Base-by-base conservation (phyloP, 2,113 vertebrate species). In the Amia ocellicauda region DNA sequence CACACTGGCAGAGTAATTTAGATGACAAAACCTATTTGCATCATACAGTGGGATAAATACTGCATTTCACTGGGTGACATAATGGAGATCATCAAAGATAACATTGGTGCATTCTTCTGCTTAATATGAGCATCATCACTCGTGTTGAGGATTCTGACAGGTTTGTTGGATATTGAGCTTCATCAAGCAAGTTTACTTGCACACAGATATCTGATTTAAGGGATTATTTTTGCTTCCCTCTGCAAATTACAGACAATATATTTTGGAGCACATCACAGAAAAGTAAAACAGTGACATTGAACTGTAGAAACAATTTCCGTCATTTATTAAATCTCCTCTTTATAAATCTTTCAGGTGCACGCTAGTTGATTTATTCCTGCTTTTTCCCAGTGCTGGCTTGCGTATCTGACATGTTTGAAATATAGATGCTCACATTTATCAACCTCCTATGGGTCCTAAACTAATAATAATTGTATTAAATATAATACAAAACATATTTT, bases 261-360 rank as follows among this genome's bases (percentile, higher is more conserved):
- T 24, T 24, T 54, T 11, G 22, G 7, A 23, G 20, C 23, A 2
- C 17, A 53, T 53, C 51, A 53, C 20, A 23, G 20, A 4, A 20
- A 54, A n/a, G 24, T 54, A 19, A 54, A 54, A 54, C 22, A 22
- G 51, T 23, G 22, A 19, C 17, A 19, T 23, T 24, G 11, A 54
- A 10, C 51, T 50, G 20, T 7, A 54, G 3, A 24, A 22, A 54
- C 3, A 24, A 9, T 27, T 23, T 54, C n/a, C 22, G 24, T 24
- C 51, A 10, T 54, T 54, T 54, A 54, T 54, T 54, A 54, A 54
- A 22, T 14, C 22, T 54, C 19, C 22, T 24, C 20, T 13, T 54
- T 19, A 54, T 50, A 50, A 50, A 50, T 50, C 20, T 7, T 17
- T 2, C 0, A 36, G 31, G 31, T 5, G 31, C 31, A 2, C 11